A percentile compares a stretch with the other conserved stretches of the same genome.
phyloP scores from a whole-genome alignment of 2,888 invertebrate species.

The Himalopsyche tibetana region DNA sequence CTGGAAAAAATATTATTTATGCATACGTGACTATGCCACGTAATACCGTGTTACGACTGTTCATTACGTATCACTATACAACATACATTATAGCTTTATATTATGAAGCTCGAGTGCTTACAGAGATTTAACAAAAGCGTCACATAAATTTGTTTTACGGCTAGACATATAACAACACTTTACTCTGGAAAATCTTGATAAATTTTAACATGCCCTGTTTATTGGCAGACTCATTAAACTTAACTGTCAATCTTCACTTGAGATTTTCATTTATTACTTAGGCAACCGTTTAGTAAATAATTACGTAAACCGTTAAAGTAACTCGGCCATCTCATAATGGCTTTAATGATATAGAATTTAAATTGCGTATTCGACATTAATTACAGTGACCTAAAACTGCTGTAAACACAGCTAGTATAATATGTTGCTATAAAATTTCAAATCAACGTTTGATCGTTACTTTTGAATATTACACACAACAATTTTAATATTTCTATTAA shows the following conservation, averaged over 20 bases:
- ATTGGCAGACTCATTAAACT: conserved; percentile 35
- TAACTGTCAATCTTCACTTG: conserved; percentile 36
- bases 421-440: too few species aligned
- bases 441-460: too few species aligned
- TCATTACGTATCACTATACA: neutral
- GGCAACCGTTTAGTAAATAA: conserved; percentile 17
- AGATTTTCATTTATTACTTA: conserved; percentile 37
- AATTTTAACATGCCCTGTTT: conserved; percentile 10
- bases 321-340: neutral
- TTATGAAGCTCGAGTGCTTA: conserved; percentile 21
- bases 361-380: conserved; percentile 28
- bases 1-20: neutral
- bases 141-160: conserved; percentile 29
- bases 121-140: conserved; percentile 11
- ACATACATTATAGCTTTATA: conserved; percentile 19
- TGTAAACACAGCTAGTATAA: too few species aligned
- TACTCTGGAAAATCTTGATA: conserved; percentile 27
- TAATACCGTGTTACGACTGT: neutral
- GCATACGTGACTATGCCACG: neutral
- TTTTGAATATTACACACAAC: too few species aligned
- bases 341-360: neutral
- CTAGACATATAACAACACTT: conserved; percentile 31
- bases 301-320: neutral
- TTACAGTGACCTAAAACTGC: neutral
- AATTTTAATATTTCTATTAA: too few species aligned